Evolutionary conservation across 1,140 invertebrate genomes (phyloP), one percentile per base, ranked within the genome.

Genomic region (Pollicipes pollicipes): DNA sequence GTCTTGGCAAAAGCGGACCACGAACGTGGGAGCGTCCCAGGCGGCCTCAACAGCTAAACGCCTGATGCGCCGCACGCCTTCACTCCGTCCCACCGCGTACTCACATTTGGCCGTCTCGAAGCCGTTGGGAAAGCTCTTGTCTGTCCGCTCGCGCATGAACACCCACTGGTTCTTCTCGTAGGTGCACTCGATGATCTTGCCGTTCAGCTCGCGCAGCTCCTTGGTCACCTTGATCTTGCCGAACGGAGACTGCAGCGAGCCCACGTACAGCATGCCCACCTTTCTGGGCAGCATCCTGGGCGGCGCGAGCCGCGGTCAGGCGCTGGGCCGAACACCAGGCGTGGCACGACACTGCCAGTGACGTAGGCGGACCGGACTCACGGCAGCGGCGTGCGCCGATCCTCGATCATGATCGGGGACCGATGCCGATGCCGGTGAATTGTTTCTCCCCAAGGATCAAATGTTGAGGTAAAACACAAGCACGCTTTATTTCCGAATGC

Each of bases 101-200:
- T 74, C 83, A 93, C 90, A 85, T 71, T 80, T 76, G 30, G 92
- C 93, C 10, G 95, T 97, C 3, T 82, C 85, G 70, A 80, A 88
- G 70, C 88, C 88, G 81, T 99, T 99, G 1, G 97, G 96, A 81
- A 89, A 93, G 1, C 91, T 95, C 82, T 99, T 99, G 79, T 99
- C 97, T 0, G 90, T 96, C 76, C 97, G 83, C 79, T 96, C 91
- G 69, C 96, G 84, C 91, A 99, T 94, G 77, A 96, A 97, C 66
- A 89, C 84, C 97, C 97, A 99, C 67, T 87, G 83, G 45, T 88
- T 85, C 30, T 78, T 76, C 66, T 77, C 75, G 75, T 81, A 87
- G 76, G 88, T 90, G 80, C 97, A 99, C 82, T 99, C 97, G 63
- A 99, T 88, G 68, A 99, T 99, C 81, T 97, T 97, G 74, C 90